Evolutionary conservation across 53 echinoderm and acorn worm genomes (phyloP).

Genomic region (Henricia sp.): DNA sequence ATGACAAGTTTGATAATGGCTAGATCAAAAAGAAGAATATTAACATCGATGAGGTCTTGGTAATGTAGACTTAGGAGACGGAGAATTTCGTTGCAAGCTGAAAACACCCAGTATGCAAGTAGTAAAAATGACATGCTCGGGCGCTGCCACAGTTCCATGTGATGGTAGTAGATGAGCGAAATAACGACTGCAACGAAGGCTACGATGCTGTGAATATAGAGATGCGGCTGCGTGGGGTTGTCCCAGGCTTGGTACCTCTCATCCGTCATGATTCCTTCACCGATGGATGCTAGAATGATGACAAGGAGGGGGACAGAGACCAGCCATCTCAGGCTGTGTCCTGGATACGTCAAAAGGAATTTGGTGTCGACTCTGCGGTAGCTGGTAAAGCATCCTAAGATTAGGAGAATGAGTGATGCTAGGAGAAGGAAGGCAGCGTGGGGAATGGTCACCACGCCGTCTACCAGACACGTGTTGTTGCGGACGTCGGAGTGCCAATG

Average conservation of each 20-base stretch:
- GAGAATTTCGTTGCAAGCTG: not conserved
- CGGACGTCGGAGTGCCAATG: slow-evolving; percentile 57
- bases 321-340: slow-evolving; percentile 41
- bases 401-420: slow-evolving; percentile 49
- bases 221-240: slow-evolving; percentile 51
- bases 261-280: slow-evolving; percentile 56
- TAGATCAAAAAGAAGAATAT: slow-evolving; percentile 13
- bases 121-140: slow-evolving; percentile 33
- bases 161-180: slow-evolving; percentile 45
- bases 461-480: slow-evolving; percentile 52
- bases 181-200: slow-evolving; percentile 23
- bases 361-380: slow-evolving; percentile 21
- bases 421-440: slow-evolving; percentile 58
- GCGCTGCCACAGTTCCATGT: slow-evolving; percentile 42
- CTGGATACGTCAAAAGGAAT: slow-evolving; percentile 38
- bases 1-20: slow-evolving; percentile 3
- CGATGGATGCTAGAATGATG: slow-evolving; percentile 40
- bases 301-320: slow-evolving; percentile 12
- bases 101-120: slow-evolving; percentile 24
- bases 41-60: not conserved
- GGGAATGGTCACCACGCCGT: slow-evolving; percentile 51
- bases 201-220: slow-evolving; percentile 42
- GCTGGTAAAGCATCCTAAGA: slow-evolving; percentile 52
- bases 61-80: not conserved
- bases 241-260: slow-evolving; percentile 42